These are phyloP conservation scores for Acarapis woodi DNA, from an alignment of 1,140 invertebrate species.

Conservation along the genomic window DNA sequence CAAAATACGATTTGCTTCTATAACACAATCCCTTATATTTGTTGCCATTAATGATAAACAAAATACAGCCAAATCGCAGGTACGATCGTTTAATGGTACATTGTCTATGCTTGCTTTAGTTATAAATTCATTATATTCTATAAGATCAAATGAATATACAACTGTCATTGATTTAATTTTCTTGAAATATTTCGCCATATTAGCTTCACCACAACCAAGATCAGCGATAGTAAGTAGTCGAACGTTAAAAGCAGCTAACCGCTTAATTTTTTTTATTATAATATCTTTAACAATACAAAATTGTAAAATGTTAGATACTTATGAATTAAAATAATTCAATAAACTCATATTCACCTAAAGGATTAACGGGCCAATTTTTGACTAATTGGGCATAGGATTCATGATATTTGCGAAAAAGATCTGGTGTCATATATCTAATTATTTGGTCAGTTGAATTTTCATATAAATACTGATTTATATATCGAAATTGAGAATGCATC, in stretches of 20 bases:
- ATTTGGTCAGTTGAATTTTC: not conserved
- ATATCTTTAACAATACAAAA: too few relatives aligned
- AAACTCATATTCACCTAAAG: too few relatives aligned
- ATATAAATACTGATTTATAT: conserved; percentile 8
- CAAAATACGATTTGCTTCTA: conserved; percentile 7
- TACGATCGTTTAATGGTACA: conserved; percentile 2
- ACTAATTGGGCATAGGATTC: conserved; percentile 3
- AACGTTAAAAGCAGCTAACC: not conserved
- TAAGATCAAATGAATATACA: conserved; percentile 6
- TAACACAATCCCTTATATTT: conserved; percentile 6
- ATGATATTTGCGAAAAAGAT: conserved; percentile 3
- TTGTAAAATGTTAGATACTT: too few relatives aligned
- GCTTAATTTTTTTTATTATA: conserved; percentile 1
- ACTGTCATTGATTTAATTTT: too few relatives aligned
- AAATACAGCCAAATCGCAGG: conserved; percentile 3
- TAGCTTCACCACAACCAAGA: conserved; percentile 4
- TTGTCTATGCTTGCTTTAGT: conserved; percentile 2
- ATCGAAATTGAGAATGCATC: conserved; percentile 3
- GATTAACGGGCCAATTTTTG: conserved; percentile 7
- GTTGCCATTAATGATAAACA: conserved; percentile 8
- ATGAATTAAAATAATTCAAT: too few relatives aligned
- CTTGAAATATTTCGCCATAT: not conserved
- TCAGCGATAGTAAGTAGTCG: conserved; percentile 3
- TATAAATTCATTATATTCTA: not conserved
- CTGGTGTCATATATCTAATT: not conserved